phyloP scores from a whole-genome alignment of 1,140 invertebrate species.

The Drosophila leontia region DNA sequence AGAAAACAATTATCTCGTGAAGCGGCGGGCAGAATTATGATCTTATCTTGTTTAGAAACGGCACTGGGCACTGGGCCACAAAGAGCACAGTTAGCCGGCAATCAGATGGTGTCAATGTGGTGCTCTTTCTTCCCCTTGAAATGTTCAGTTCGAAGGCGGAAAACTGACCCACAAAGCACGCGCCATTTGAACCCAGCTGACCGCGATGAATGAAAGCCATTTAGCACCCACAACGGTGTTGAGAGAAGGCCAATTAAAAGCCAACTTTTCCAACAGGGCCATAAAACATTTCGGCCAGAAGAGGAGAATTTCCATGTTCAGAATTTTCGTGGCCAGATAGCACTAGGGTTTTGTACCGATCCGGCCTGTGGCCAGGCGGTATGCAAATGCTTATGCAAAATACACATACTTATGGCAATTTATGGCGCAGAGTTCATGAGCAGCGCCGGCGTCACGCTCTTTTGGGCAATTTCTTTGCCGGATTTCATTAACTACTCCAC shows the following conservation, averaged over 20 bases:
- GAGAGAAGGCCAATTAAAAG: constrained; percentile 50
- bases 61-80: constrained; percentile 42
- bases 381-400: constrained; percentile 55
- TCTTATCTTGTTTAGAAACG: constrained; percentile 47
- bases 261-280: constrained; percentile 36
- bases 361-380: constrained; percentile 17
- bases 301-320: constrained; percentile 51
- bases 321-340: constrained; percentile 45
- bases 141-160: constrained; percentile 6
- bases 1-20: constrained; percentile 42
- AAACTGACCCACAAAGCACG: constrained; percentile 73
- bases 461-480: constrained; percentile 78
- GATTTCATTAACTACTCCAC: constrained; percentile 66
- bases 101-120: constrained; percentile 75
- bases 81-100: constrained; percentile 60
- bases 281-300: constrained; percentile 52
- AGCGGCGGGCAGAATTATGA: constrained; percentile 46
- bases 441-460: constrained; percentile 66
- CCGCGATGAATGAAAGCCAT: constrained; percentile 71
- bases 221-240: constrained; percentile 51
- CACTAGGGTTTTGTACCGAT: constrained; percentile 19
- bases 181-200: constrained; percentile 75
- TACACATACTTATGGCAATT: constrained; percentile 67
- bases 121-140: constrained; percentile 22
- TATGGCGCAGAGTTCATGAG: constrained; percentile 78